Conservation (phyloP, 2,113 vertebrate species). For the Oxygymnocypris stewartii region DNA sequence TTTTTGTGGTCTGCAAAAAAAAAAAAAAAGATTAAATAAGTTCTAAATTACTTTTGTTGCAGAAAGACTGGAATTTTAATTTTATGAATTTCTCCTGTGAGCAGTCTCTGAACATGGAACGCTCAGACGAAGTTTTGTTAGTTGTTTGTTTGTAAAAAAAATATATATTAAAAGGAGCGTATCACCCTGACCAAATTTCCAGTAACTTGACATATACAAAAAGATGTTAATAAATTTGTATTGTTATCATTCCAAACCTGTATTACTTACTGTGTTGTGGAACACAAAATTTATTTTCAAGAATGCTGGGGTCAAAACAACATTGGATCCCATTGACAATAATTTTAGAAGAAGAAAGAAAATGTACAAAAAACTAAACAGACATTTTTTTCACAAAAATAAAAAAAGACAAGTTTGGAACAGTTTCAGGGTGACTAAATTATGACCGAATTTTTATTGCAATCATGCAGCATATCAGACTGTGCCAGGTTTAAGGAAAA, state of each 20-base stretch:
- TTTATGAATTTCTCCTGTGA: neutral
- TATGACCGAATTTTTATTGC: neutral
- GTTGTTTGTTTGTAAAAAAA: neutral
- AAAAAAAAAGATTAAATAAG: neutral
- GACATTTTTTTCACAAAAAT: neutral
- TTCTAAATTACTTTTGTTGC: neutral
- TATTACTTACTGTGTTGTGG: neutral
- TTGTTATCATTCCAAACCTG: too few species aligned
- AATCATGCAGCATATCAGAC: neutral
- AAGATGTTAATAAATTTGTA: neutral
- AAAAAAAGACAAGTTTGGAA: neutral
- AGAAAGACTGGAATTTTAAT: conserved; percentile 1
- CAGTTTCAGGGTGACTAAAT: neutral
- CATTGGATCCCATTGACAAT: neutral
- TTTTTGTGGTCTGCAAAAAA: neutral
- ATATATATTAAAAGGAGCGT: neutral
- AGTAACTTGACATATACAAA: neutral
- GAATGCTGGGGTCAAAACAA: neutral
- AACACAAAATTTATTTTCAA: neutral
- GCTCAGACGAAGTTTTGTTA: neutral
- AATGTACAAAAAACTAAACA: neutral
- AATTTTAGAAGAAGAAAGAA: neutral
- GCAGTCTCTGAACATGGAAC: neutral
- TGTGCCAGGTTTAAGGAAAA: conserved; percentile 19
- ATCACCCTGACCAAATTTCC: neutral